Evolutionary conservation across 1,140 invertebrate species (phyloP).

Genomic region (Leptestheria dahalacensis): DNA sequence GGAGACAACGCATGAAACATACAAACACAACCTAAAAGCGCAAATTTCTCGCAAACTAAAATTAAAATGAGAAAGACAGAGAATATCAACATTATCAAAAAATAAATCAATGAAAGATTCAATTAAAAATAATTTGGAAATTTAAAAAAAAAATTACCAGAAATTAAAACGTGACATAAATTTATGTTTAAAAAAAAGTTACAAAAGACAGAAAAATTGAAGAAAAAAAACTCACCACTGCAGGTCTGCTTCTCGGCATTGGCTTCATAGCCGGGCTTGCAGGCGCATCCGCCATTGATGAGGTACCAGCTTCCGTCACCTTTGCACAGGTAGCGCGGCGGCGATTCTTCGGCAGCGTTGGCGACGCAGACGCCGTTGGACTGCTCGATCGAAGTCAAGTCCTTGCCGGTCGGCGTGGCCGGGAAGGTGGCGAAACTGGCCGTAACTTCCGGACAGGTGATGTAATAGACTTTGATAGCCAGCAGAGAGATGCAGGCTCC

Average conservation of each 20-base stretch:
- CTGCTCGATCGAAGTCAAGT: constrained; percentile 81
- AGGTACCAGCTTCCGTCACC: constrained; percentile 88
- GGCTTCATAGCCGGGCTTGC: constrained; percentile 79
- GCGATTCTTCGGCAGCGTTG: constrained; percentile 51
- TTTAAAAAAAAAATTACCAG: too few relatives aligned
- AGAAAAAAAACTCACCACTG: constrained; percentile 32
- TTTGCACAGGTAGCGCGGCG: constrained; percentile 79
- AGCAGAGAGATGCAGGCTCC: constrained; percentile 90
- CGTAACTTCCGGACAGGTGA: constrained; percentile 82
- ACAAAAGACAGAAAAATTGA: too few relatives aligned
- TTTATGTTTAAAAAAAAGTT: too few relatives aligned
- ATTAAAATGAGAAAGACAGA: too few relatives aligned
- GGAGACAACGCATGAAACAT: too few relatives aligned
- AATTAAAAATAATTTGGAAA: too few relatives aligned
- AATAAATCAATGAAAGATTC: too few relatives aligned
- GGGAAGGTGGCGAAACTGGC: constrained; percentile 87
- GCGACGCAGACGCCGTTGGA: constrained; percentile 73
- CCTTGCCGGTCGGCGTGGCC: constrained; percentile 77
- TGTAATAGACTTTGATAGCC: constrained; percentile 81
- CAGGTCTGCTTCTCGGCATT: constrained; percentile 64
- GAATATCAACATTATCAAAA: too few relatives aligned
- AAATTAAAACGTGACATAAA: too few relatives aligned
- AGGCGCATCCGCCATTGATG: constrained; percentile 76
- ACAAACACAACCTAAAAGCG: too few relatives aligned
- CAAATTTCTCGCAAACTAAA: too few relatives aligned